phyloP scores from a whole-genome alignment of 2,888 invertebrate genomes.

The Pandemis corylana region DNA sequence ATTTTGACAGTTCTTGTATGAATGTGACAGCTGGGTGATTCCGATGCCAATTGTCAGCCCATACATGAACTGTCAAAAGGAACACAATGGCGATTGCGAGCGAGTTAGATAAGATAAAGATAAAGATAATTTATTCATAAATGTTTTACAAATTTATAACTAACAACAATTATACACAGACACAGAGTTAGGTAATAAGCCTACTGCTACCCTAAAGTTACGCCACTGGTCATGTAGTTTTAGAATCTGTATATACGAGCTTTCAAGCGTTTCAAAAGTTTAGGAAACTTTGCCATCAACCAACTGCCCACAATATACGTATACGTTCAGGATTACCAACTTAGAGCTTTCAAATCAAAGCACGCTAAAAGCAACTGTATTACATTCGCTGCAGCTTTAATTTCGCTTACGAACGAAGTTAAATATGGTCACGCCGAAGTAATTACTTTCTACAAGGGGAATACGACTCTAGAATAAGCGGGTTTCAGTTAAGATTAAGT shows the following conservation, averaged over 20 bases:
- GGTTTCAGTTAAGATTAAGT: slow-evolving; percentile 46
- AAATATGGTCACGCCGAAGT: slow-evolving; percentile 67
- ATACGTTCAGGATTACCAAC: slow-evolving; percentile 62
- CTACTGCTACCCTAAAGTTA: too few relatives aligned
- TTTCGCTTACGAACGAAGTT: slow-evolving; percentile 45
- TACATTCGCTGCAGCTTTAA: not conserved
- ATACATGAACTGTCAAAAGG: too few relatives aligned
- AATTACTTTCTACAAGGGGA: slow-evolving; percentile 50
- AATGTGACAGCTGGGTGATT: too few relatives aligned
- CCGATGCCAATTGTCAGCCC: too few relatives aligned
- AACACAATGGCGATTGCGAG: too few relatives aligned
- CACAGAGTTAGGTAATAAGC: too few relatives aligned
- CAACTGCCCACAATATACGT: slow-evolving; percentile 78
- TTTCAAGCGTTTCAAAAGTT: slow-evolving; percentile 54
- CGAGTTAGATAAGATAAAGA: too few relatives aligned
- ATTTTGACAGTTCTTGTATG: too few relatives aligned
- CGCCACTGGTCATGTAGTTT: too few relatives aligned
- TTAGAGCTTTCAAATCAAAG: slow-evolving; percentile 58
- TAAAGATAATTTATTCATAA: too few relatives aligned
- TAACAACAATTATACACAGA: too few relatives aligned
- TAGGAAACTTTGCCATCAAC: slow-evolving; percentile 65
- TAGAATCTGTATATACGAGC: not conserved
- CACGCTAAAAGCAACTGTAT: slow-evolving; percentile 49
- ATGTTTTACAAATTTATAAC: too few relatives aligned
- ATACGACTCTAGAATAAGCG: not conserved